Conservation (phyloP, 2,113 vertebrate genomes). For the Antechinus flavipes region DNA sequence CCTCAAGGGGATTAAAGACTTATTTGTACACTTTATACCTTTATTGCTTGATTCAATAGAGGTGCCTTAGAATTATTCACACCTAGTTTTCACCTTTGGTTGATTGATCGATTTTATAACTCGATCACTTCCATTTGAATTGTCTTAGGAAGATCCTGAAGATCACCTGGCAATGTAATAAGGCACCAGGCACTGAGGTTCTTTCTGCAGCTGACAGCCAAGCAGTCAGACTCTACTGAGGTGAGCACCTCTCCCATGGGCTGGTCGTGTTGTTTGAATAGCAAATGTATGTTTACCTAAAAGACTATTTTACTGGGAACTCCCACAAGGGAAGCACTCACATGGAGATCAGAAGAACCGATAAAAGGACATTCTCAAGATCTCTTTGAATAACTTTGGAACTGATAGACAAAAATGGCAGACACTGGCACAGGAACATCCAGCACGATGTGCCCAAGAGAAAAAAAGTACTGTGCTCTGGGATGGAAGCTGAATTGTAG, state of each 20-base stretch:
- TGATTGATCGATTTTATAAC: not conserved
- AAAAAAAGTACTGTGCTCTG: not conserved
- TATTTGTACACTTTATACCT: not conserved
- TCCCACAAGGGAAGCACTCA: not conserved
- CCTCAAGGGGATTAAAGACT: not conserved
- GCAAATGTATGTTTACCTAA: no score
- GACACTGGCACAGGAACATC: not conserved
- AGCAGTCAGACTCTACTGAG: no score
- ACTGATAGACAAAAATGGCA: not conserved
- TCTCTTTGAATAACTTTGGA: not conserved
- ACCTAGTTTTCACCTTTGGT: not conserved
- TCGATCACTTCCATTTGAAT: no score
- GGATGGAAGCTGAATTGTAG: not conserved
- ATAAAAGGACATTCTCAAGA: not conserved
- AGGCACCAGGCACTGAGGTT: no score
- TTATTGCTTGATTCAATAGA: not conserved
- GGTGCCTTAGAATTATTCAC: not conserved
- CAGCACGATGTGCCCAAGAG: not conserved
- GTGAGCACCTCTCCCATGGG: no score
- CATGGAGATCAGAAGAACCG: not conserved
- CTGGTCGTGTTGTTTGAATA: no score
- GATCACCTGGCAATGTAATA: no score
- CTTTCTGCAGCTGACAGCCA: no score
- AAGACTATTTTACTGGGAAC: not conserved
- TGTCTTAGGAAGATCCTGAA: no score